Evolutionary conservation across 2,797 vertebrate species (phyloP), one percentile per base, ranked within the genome.

Genomic region (Lagorchestes hirsutus): DNA sequence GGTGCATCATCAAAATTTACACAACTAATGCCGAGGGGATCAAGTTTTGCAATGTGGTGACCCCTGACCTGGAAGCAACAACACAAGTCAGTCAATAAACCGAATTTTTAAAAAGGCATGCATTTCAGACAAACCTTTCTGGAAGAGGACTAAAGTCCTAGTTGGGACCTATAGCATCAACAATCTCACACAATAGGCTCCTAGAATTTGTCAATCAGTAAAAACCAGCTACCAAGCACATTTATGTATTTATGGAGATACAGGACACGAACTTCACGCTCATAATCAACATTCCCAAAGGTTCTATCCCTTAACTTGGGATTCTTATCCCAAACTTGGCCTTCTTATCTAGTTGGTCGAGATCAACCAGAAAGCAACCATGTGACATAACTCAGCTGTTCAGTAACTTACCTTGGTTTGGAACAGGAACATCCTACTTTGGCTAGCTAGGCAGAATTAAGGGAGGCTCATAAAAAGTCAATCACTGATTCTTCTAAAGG

Each of bases 1-100:
- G 99, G 99, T 74, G 99, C 99, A 98, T 99, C 99, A 99, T 99
- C 99, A 99, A 99, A 99, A 99, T 99, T 99, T 99, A 99, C 99
- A 99, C 99, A 99, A 99, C 99, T 99, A 99, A 99, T 99, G 98
- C 99, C 99, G 98, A 99, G 99, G 98, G 99, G 99, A 98, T 99
- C 99, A 98, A 99, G 99, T 97, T 99, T 99, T 98, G 99, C 99
- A 99, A 99, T 99, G 98, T 99, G 99, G 98, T 99, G 99, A 98
- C 99, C 99, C 99, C 99, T 99, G 98, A 99, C 99, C 99, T 99
- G 98, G 98, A 99, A 99, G 99, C 97, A 99, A 99, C 98, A 99
- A 99, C 97, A 99, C 97, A 99, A 98, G 98, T 98, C 97, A 98
- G 98, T 98, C 94, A 97, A 97, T 98, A 98, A 98, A 96, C 96